phyloP scores from a whole-genome alignment of 1,140 invertebrate genomes.

The Orius insidiosus region DNA sequence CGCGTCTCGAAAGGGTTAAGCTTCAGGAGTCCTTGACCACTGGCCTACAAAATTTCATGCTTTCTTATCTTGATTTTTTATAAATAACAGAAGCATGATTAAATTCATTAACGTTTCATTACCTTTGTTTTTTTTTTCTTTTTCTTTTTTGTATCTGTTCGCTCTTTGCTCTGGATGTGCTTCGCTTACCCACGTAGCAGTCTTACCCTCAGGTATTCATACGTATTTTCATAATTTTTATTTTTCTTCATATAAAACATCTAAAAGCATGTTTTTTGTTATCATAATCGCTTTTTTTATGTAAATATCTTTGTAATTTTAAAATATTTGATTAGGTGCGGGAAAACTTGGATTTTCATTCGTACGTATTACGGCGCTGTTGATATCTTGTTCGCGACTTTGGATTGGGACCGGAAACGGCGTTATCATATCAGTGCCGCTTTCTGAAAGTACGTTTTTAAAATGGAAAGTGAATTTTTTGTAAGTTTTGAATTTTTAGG shows the following conservation, averaged over 20 bases:
- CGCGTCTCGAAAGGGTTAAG: no score
- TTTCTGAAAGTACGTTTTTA: slow-evolving; percentile 54
- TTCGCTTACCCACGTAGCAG: slow-evolving; percentile 22
- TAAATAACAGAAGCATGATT: no score
- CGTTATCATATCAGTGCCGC: slow-evolving; percentile 90
- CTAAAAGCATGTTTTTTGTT: not conserved
- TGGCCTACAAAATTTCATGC: no score
- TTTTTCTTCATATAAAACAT: not conserved
- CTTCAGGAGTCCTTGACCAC: no score
- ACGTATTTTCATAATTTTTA: slow-evolving; percentile 1
- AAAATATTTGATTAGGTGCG: no score
- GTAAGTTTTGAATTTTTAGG: no score
- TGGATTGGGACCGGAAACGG: slow-evolving; percentile 98
- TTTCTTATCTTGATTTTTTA: no score
- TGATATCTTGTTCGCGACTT: slow-evolving; percentile 79
- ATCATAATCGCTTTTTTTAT: not conserved
- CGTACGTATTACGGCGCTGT: slow-evolving; percentile 85
- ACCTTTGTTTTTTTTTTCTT: slow-evolving; percentile 11
- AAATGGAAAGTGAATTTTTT: not conserved
- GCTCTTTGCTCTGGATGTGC: slow-evolving; percentile 16
- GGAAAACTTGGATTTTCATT: slow-evolving; percentile 95
- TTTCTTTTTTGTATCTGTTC: slow-evolving; percentile 16
- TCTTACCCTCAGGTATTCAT: slow-evolving; percentile 23
- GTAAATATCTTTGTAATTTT: no score
- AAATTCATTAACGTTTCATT: not conserved